phyloP scores from a whole-genome alignment of 2,888 invertebrate genomes.

The Idaea straminata region DNA sequence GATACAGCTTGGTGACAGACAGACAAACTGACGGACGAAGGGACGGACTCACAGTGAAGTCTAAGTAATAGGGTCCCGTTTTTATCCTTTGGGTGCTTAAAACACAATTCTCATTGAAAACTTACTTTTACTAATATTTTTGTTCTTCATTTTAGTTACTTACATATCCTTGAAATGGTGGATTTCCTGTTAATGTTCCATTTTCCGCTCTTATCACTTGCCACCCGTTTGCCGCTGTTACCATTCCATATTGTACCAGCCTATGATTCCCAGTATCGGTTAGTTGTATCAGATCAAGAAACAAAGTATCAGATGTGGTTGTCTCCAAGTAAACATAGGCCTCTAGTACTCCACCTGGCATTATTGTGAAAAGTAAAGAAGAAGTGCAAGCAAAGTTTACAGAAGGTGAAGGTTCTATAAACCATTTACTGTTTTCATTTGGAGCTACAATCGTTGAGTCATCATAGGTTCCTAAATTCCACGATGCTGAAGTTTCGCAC shows the following conservation, averaged over 20 bases:
- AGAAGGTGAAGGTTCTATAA: background rate
- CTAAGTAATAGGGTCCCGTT: too few relatives aligned
- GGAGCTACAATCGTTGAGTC: background rate
- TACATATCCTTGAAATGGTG: conserved; percentile 39
- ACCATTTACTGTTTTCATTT: background rate
- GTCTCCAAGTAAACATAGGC: background rate
- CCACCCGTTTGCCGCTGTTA: conserved; percentile 32
- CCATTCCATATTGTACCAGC: background rate
- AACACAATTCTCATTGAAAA: too few relatives aligned
- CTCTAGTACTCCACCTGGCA: background rate
- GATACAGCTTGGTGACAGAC: too few relatives aligned
- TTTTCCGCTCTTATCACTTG: conserved; percentile 22
- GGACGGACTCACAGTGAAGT: too few relatives aligned
- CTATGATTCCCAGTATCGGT: background rate
- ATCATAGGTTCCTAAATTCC: background rate
- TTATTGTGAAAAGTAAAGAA: background rate
- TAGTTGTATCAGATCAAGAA: background rate
- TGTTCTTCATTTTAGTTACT: conserved; percentile 26
- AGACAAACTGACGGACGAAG: too few relatives aligned
- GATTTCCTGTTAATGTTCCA: conserved; percentile 20
- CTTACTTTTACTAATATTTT: too few relatives aligned
- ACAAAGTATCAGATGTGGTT: background rate
- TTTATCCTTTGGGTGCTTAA: too few relatives aligned
- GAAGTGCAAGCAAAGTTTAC: background rate
- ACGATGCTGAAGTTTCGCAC: background rate